Evolutionary conservation across 2,797 vertebrate species (phyloP), one percentile per base, ranked within the genome.

Genomic region (Euthynnus affinis): DNA sequence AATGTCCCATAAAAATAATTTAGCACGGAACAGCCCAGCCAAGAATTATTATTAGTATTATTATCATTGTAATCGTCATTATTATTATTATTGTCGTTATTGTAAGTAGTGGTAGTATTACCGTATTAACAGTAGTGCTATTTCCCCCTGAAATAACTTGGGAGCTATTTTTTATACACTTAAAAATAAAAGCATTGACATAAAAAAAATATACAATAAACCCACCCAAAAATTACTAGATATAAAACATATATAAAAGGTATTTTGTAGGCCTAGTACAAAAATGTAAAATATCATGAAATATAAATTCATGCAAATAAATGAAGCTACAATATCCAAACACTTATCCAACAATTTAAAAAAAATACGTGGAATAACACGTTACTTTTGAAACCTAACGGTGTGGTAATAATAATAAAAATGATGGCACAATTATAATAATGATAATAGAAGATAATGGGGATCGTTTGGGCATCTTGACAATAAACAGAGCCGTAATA

Each of bases 401-500:
- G 15, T 27, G 20, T 13, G n/a, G 6, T 44, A 62, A 71, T 57
- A 51, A 69, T 64, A 56, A 55, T 53, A 37, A 74, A 60, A 17
- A 40, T 37, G 15, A 52, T 2, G 40, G 14, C 12, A 57, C 22
- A 5, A 46, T 71, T 29, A 27, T 27, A 49, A 61, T 25, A 46
- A 58, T 62, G 15, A 68, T 60, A 20, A 75, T 10, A 18, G 0
- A 18, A 6, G 17, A 42, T 56, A 60, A 52, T 52, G 51, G 44
- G 55, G 3, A 29, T 70, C 44, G 10, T 73, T 68, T 40, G 23
- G 27, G 61, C 64, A 53, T 67, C 27, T 23, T 77, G 25, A 84
- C 49, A 87, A 84, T 90, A 83, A 85, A 70, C 70, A 42, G 29
- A 61, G 32, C 9, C 29, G 32, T 69, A 6, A 68, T 74, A 3